These are phyloP conservation scores for Myrmecobius fasciatus DNA, from an alignment of 2,113 vertebrate genomes.

Conservation along the genomic window DNA sequence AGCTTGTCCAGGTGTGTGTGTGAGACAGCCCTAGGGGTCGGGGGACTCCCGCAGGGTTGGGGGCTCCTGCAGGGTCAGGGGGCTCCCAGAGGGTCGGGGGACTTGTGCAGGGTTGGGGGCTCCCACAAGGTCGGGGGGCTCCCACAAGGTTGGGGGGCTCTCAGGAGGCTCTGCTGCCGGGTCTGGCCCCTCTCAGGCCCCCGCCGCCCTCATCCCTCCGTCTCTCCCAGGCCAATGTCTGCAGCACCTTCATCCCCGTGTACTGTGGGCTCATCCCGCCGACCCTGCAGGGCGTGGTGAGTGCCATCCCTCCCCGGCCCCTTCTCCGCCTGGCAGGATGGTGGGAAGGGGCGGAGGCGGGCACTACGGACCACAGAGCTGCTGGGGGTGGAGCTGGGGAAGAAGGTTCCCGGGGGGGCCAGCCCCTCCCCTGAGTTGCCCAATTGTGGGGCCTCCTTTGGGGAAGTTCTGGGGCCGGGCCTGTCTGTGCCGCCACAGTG, in stretches of 20 bases:
- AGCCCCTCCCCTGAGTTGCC: background rate
- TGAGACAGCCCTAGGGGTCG: too few relatives aligned
- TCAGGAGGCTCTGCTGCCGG: fast-evolving
- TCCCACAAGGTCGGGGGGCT: too few relatives aligned
- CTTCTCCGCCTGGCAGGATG: too few relatives aligned
- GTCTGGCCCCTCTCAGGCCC: background rate
- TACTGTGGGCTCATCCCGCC: slow-evolving; percentile 97
- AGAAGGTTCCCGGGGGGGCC: background rate
- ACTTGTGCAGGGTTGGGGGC: too few relatives aligned
- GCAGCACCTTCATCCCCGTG: slow-evolving; percentile 95
- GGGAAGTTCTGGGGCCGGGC: background rate
- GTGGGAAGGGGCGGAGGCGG: too few relatives aligned
- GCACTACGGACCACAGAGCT: too few relatives aligned
- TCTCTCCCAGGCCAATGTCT: slow-evolving; percentile 90
- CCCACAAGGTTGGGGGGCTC: too few relatives aligned
- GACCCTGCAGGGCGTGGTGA: slow-evolving; percentile 93
- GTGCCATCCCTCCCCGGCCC: slow-evolving; percentile 68
- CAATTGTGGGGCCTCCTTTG: background rate
- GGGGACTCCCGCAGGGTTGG: too few relatives aligned
- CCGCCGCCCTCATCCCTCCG: background rate
- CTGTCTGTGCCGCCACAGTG: background rate
- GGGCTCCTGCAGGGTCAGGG: too few relatives aligned
- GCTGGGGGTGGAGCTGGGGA: background rate
- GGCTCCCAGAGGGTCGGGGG: too few relatives aligned
- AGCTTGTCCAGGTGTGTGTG: slow-evolving; percentile 91